Evolutionary conservation across 2,888 invertebrate species (phyloP).

Genomic region (Atethmia centrago): DNA sequence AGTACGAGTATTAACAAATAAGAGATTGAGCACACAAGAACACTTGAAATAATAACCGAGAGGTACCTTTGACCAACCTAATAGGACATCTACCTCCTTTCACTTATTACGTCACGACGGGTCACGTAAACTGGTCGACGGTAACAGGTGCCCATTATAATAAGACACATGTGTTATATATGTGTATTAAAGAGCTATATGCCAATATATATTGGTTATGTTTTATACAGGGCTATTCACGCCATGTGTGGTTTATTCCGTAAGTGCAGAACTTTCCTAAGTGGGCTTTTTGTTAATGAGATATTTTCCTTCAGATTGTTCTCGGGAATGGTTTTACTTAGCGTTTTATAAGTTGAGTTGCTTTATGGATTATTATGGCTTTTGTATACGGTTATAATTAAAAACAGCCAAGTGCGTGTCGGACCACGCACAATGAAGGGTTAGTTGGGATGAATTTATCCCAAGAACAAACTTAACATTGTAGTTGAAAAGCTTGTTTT

Average conservation of each 20-base stretch:
- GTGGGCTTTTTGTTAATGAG: constrained; percentile 72
- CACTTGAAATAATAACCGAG: constrained; percentile 76
- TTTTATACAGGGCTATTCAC: constrained; percentile 68
- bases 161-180: constrained; percentile 36
- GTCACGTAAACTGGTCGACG: constrained; percentile 22
- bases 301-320: constrained; percentile 63
- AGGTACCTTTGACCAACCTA: constrained; percentile 53
- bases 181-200: constrained; percentile 48
- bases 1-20: constrained; percentile 69
- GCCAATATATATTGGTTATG: constrained; percentile 62
- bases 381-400: constrained; percentile 3
- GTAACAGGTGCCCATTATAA: constrained; percentile 54
- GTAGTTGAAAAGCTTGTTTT: too few species aligned
- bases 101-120: constrained; percentile 11
- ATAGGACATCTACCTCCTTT: constrained; percentile 17
- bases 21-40: constrained; percentile 73
- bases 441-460: too few species aligned
- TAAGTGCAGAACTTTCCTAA: constrained; percentile 66
- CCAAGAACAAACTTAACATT: too few species aligned
- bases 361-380: constrained; percentile 29
- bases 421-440: too few species aligned
- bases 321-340: constrained; percentile 52
- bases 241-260: constrained; percentile 64
- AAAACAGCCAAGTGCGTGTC: too few species aligned
- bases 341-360: constrained; percentile 32